Base-by-base conservation (phyloP, 35 echinoderm and acorn worm species). In the Holothuria glaberrima region DNA sequence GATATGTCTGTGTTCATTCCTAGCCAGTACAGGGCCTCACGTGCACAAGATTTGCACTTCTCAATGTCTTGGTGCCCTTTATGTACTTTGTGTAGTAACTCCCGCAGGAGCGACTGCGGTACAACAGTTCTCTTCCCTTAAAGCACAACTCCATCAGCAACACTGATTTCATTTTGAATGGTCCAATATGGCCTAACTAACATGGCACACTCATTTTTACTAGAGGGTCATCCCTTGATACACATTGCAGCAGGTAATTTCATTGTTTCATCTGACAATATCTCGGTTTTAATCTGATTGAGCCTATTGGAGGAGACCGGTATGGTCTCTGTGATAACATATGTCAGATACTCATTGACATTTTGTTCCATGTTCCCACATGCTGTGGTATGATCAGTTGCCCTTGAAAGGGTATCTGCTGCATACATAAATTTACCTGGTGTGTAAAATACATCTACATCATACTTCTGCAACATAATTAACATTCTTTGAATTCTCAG, bases 71-170 rank as follows among this genome's bases (percentile, higher is more conserved):
- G 66, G 32, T 89, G 90, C 18, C 65, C 86, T 85, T 75, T 86
- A 76, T 92, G 94, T 21, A 95, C 66, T 92, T 82, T 86, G 0
- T 88, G 58, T 22, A 94, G 75, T 71, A 94, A 88, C 41, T 90
- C 30, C 61, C 32, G 45, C 21, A 69, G 48, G 19, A 93, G 52
- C 6, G 38, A 36, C 34, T 26, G 22, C 48, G 88, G 88, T 29
- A 90, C 86, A 1, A 92, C 36, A 75, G 48, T 48, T 48, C 33
- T 78, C 20, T n/a, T 78, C 33, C 41, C 21, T 78, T 78, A 50
- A 13, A 50, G 48, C 26, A 48, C 58, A 58, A 78, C 74, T 18
- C 13, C 32, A 75, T 75, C 41, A 18, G 38, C 34, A 21, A 75
- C 71, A 75, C 71, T 41, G 18, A 75, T 0, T 21, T 75, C 30